Conservation (phyloP, 2,113 vertebrate species). For the Rhinichthys klamathensis region DNA sequence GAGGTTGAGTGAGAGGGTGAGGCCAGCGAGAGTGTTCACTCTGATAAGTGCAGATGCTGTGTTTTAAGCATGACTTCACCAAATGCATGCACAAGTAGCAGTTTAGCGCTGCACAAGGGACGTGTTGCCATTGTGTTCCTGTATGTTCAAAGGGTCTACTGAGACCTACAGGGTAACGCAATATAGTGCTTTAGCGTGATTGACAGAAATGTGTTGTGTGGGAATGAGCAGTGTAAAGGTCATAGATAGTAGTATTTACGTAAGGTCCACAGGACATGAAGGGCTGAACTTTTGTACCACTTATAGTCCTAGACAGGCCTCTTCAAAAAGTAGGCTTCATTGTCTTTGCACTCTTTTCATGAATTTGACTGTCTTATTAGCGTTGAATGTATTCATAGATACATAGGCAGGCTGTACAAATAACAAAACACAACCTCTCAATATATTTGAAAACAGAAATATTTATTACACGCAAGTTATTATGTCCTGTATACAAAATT, state of each 20-base stretch:
- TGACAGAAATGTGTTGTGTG: slow-evolving; percentile 17
- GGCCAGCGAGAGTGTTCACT: too few species aligned
- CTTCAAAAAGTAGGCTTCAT: neutral
- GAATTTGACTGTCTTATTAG: too few species aligned
- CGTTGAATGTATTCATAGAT: neutral
- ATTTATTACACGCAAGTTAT: neutral
- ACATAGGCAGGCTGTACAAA: neutral
- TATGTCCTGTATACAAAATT: neutral
- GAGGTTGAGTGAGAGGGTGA: too few species aligned
- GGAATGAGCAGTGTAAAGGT: neutral
- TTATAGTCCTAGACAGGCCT: neutral
- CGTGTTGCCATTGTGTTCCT: slow-evolving; percentile 44
- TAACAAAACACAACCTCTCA: neutral
- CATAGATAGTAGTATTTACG: slow-evolving; percentile 32
- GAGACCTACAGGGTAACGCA: slow-evolving; percentile 1
- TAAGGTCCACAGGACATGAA: neutral
- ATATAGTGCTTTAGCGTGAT: slow-evolving; percentile 22
- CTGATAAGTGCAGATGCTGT: too few species aligned
- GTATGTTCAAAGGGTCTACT: slow-evolving; percentile 30
- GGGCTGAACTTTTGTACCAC: neutral
- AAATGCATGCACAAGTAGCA: neutral
- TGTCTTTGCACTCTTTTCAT: neutral
- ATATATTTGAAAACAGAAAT: neutral
- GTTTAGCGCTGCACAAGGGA: slow-evolving; percentile 37
- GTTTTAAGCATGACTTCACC: too few species aligned